Percentiles rank a stretch among this genome's conserved stretches.
Conservation (phyloP, 2,113 vertebrate genomes). For the Rhombomys opimus region DNA sequence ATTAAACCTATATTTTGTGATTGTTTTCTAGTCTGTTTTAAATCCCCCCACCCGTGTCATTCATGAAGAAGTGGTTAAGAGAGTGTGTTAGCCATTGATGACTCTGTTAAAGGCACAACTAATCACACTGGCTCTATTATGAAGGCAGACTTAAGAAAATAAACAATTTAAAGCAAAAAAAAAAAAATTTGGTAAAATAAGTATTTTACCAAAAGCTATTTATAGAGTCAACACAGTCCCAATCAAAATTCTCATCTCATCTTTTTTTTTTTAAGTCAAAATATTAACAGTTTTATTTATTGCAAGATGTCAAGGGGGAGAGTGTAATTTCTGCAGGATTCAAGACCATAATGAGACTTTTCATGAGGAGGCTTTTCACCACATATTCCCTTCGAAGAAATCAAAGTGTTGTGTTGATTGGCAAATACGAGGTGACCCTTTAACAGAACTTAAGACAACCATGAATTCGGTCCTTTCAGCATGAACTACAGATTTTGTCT, state of each 20-base stretch:
- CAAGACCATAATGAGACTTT: conserved; percentile 74
- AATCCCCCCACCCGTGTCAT: conserved; percentile 34
- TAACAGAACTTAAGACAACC: background rate
- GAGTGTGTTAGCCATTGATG: conserved; percentile 47
- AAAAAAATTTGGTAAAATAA: no score
- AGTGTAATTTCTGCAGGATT: conserved; percentile 74
- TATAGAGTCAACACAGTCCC: no score
- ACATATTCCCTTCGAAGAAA: conserved; percentile 24
- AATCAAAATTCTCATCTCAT: no score
- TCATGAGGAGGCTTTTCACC: conserved; percentile 60
- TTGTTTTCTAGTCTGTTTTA: conserved; percentile 77
- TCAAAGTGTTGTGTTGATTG: background rate
- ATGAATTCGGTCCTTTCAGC: background rate
- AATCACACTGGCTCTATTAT: conserved; percentile 62
- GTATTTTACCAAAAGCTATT: no score
- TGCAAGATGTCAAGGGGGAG: conserved; percentile 78
- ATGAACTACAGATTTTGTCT: background rate
- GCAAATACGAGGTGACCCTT: background rate
- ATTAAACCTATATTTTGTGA: conserved; percentile 87
- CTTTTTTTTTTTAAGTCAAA: conserved; percentile 83
- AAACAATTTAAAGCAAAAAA: conserved; percentile 69
- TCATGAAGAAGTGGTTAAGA: conserved; percentile 47
- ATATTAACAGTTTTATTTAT: conserved; percentile 84
- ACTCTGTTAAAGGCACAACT: conserved; percentile 62
- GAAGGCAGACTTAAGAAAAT: conserved; percentile 67